phyloP scores from a whole-genome alignment of 2,888 invertebrate species.

The Incurvaria masculella region DNA sequence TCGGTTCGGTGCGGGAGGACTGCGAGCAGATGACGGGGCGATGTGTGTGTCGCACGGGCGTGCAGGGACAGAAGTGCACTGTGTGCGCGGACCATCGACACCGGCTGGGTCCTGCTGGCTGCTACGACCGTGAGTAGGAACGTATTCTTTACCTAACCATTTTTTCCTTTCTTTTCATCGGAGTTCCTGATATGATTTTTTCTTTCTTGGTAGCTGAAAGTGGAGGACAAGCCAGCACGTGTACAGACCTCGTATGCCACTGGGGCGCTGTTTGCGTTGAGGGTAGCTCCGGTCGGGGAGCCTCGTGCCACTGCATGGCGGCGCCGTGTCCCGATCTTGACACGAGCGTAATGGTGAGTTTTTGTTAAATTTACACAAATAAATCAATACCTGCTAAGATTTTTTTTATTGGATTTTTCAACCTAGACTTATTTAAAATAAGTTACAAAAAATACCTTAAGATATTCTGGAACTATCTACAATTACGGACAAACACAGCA shows the following conservation, averaged over 20 bases:
- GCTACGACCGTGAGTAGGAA: slow-evolving; percentile 44
- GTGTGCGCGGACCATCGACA: slow-evolving; percentile 74
- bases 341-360: slow-evolving; percentile 46
- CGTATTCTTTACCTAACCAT: background rate
- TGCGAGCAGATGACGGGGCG: slow-evolving; percentile 92
- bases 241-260: slow-evolving; percentile 74
- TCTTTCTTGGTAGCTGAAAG: slow-evolving; percentile 52
- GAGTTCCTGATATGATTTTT: too few relatives aligned
- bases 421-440: slow-evolving; percentile 10
- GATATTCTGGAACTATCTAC: slow-evolving; percentile 10
- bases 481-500: too few relatives aligned
- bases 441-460: slow-evolving; percentile 10
- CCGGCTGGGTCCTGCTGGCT: slow-evolving; percentile 70
- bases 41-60: slow-evolving; percentile 81
- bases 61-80: slow-evolving; percentile 85
- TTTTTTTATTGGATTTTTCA: slow-evolving; percentile 8
- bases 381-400: slow-evolving; percentile 7
- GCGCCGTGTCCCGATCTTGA: slow-evolving; percentile 48
- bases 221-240: slow-evolving; percentile 63
- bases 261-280: slow-evolving; percentile 82
- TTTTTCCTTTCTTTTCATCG: background rate
- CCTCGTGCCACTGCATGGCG: slow-evolving; percentile 73
- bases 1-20: slow-evolving; percentile 85
- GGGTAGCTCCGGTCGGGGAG: slow-evolving; percentile 56
- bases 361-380: slow-evolving; percentile 1